phyloP scores from a whole-genome alignment of 2,797 vertebrate genomes.

The Falco cherrug region DNA sequence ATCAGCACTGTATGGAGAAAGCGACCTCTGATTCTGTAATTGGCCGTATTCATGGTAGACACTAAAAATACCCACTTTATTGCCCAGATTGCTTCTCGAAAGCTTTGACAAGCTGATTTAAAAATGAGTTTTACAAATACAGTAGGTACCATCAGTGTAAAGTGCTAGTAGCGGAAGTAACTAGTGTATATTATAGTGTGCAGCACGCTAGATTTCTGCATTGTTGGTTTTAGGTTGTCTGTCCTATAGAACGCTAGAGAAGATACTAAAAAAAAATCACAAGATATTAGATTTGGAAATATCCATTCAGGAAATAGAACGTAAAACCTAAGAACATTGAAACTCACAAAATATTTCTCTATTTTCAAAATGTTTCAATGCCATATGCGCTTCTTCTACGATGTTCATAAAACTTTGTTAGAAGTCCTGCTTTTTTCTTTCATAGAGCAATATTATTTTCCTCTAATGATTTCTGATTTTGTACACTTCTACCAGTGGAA shows the following conservation, averaged over 20 bases:
- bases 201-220: slow-evolving; percentile 44
- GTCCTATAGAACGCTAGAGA: slow-evolving; percentile 9
- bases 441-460: slow-evolving; percentile 25
- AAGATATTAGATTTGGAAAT: slow-evolving; percentile 28
- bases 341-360: neutral
- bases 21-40: slow-evolving; percentile 82
- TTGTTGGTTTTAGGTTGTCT: slow-evolving; percentile 61
- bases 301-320: slow-evolving; percentile 2
- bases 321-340: slow-evolving; percentile 32
- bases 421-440: slow-evolving; percentile 46
- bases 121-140: slow-evolving; percentile 38
- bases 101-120: slow-evolving; percentile 64
- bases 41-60: slow-evolving; percentile 5
- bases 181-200: slow-evolving; percentile 7
- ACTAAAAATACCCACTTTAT: slow-evolving; percentile 47
- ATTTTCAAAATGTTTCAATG: slow-evolving; percentile 21
- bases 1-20: slow-evolving; percentile 87
- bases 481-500: slow-evolving; percentile 14
- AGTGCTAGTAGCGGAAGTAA: slow-evolving; percentile 41
- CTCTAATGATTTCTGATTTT: slow-evolving; percentile 47
- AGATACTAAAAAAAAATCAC: neutral
- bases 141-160: slow-evolving; percentile 40
- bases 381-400: neutral
- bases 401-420: neutral
- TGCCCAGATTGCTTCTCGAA: slow-evolving; percentile 70